Evolutionary conservation across 2,797 vertebrate species (phyloP).

Genomic region (Catharus ustulatus): DNA sequence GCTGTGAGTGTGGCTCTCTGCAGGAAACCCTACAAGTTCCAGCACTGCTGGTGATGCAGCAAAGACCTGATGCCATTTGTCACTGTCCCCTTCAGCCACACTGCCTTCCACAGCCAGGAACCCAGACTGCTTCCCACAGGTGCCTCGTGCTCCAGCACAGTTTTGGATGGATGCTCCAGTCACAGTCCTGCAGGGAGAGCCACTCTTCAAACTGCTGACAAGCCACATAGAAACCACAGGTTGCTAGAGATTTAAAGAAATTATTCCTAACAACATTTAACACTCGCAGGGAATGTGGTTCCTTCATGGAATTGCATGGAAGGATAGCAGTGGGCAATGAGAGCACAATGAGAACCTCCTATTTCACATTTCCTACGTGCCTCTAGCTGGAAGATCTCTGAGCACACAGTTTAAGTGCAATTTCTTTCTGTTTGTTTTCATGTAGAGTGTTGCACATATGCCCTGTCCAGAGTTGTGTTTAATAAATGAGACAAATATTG

Average conservation of each 20-base stretch:
- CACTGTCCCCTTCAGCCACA: not conserved
- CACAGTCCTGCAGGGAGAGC: not conserved
- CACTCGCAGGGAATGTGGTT: not conserved
- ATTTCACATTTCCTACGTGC: not conserved
- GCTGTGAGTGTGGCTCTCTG: not conserved
- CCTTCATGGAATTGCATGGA: not conserved
- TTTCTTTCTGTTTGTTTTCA: not conserved
- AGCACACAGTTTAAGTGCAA: not conserved
- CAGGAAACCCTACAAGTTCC: not conserved
- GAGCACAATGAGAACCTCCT: not conserved
- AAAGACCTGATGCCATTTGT: not conserved
- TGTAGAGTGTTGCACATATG: not conserved
- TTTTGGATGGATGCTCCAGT: not conserved
- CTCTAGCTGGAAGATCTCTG: not conserved
- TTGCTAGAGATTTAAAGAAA: not conserved
- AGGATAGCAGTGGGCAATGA: not conserved
- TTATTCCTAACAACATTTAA: not conserved
- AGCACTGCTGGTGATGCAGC: not conserved
- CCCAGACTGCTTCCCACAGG: not conserved
- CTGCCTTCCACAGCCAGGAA: not conserved
- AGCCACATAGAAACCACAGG: not conserved
- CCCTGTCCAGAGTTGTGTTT: not conserved
- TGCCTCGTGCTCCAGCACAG: not conserved
- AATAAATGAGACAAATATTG: not conserved
- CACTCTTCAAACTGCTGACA: accelerated